Percentiles rank a stretch among this genome's conserved stretches.
Conservation (phyloP, 53 echinoderm and acorn worm genomes). For the Actinopyga echinites region DNA sequence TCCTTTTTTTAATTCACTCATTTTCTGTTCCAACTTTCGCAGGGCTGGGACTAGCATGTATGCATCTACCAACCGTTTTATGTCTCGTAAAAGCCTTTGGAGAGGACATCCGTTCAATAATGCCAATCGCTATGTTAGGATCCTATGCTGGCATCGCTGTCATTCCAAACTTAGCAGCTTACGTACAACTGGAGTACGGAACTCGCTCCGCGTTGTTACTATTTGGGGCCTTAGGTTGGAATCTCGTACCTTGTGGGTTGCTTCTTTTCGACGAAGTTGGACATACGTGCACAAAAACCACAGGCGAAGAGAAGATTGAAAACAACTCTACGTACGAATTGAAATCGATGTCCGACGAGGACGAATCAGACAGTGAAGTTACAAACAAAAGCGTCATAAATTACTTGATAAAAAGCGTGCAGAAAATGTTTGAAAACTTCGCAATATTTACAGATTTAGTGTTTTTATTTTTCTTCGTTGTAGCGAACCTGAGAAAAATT, state of each 20-base stretch:
- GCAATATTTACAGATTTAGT: not conserved
- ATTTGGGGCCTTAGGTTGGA: not conserved
- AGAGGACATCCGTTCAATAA: not conserved
- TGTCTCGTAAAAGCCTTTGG: not conserved
- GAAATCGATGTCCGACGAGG: too few species aligned
- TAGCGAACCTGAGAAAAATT: conserved; percentile 35
- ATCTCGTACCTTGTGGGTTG: conserved; percentile 20
- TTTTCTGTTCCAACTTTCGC: not conserved
- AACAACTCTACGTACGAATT: too few species aligned
- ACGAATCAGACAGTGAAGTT: too few species aligned
- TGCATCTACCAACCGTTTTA: conserved; percentile 6
- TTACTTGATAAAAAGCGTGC: too few species aligned
- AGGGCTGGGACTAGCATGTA: conserved; percentile 16
- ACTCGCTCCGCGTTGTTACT: not conserved
- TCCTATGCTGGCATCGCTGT: not conserved
- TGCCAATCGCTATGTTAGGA: conserved; percentile 22
- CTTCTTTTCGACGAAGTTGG: not conserved
- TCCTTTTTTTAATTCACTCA: too few species aligned
- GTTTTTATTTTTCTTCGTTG: conserved; percentile 8
- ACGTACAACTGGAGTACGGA: not conserved
- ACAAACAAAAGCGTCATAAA: too few species aligned
- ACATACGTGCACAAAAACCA: not conserved
- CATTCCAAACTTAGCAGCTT: not conserved
- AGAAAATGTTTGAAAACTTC: too few species aligned
- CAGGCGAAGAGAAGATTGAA: too few species aligned